phyloP scores from a whole-genome alignment of 2,888 invertebrate genomes.

The Drosophila macrothrix region DNA sequence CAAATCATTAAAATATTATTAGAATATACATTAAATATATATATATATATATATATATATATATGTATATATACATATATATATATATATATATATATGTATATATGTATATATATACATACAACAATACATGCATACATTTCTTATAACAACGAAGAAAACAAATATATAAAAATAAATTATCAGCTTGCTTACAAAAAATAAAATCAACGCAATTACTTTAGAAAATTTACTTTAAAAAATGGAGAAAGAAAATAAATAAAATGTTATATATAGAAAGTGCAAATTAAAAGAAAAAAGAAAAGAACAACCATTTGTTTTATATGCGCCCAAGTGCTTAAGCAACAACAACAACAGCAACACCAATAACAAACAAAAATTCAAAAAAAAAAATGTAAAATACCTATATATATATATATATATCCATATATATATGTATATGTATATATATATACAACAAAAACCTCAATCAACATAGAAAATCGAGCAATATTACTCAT shows the following conservation, averaged over 20 bases:
- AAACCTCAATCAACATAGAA: constrained; percentile 63
- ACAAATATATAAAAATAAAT: constrained; percentile 12
- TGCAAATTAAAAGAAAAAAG: constrained; percentile 32
- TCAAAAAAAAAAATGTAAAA: constrained; percentile 39
- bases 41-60: constrained; percentile 3
- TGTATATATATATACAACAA: constrained; percentile 36
- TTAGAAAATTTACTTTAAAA: constrained; percentile 72
- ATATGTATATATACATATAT: constrained; percentile 25
- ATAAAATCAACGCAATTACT: constrained; percentile 67
- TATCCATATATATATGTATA: neutral
- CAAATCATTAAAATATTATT: constrained; percentile 57
- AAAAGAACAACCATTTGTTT: constrained; percentile 37
- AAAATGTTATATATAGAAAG: constrained; percentile 30
- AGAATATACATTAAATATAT: constrained; percentile 32
- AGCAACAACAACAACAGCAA: constrained; percentile 46
- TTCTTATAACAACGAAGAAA: constrained; percentile 63
- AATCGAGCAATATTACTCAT: constrained; percentile 74
- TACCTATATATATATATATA: neutral
- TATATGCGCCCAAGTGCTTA: constrained; percentile 75
- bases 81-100: constrained; percentile 3
- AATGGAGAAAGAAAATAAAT: constrained; percentile 14
- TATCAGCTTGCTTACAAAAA: constrained; percentile 60
- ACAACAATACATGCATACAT: constrained; percentile 42
- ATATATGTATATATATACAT: constrained; percentile 41
- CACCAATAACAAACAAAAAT: constrained; percentile 16